Percentiles rank a stretch among this genome's conserved stretches.
Conservation (phyloP, 2,797 vertebrate species). For the Zonotrichia albicollis region DNA sequence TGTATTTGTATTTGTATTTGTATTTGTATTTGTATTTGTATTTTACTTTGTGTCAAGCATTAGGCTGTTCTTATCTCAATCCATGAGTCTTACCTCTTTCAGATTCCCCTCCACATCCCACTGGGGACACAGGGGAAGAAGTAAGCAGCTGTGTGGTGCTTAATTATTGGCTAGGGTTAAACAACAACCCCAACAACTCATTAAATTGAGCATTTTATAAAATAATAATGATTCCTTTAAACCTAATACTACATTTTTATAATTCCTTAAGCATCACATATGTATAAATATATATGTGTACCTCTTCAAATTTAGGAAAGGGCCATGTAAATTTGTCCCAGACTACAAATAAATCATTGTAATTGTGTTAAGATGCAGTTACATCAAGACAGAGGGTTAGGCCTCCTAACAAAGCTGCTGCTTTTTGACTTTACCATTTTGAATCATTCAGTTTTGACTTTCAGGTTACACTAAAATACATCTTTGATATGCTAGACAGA, state of each 20-base stretch:
- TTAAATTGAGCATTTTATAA: not conserved
- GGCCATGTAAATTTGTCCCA: not conserved
- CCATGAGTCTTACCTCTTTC: not conserved
- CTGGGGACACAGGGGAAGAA: not conserved
- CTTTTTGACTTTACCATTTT: conserved; percentile 50
- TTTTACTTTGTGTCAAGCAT: not conserved
- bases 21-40: no score
- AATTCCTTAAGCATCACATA: conserved; percentile 6
- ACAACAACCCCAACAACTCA: not conserved
- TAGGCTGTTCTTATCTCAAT: not conserved
- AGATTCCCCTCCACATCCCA: not conserved
- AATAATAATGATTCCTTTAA: not conserved
- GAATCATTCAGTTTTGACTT: conserved; percentile 65
- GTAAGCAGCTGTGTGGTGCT: not conserved
- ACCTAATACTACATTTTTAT: not conserved
- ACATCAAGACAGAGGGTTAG: conserved; percentile 3
- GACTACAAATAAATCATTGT: conserved; percentile 41
- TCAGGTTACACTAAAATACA: conserved; percentile 46
- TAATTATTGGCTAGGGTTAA: not conserved
- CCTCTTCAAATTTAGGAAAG: conserved; percentile 4
- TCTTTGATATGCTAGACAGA: conserved; percentile 35
- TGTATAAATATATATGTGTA: not conserved
- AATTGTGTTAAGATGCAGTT: conserved; percentile 44
- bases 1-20: no score
- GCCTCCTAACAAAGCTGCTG: not conserved